These are phyloP conservation scores for Unio delphinus DNA, from an alignment of 2,888 invertebrate genomes.

Conservation along the genomic window DNA sequence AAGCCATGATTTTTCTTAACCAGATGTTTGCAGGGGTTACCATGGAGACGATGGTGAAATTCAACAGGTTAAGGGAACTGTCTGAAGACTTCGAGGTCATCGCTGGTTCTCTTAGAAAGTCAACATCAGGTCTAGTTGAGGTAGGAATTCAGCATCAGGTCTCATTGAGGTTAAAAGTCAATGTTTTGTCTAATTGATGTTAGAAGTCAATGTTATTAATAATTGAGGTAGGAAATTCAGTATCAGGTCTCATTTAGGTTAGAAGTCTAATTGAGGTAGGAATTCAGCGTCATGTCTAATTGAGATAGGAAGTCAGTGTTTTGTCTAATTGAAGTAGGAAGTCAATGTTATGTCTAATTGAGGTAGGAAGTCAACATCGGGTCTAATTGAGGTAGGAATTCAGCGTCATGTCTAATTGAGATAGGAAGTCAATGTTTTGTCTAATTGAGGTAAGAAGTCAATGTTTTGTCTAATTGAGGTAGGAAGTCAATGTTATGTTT, in stretches of 20 bases:
- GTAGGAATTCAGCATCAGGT: conserved; percentile 66
- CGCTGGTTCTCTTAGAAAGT: conserved; percentile 82
- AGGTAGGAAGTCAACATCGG: conserved; percentile 82
- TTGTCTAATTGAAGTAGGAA: conserved; percentile 72
- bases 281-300: conserved; percentile 83
- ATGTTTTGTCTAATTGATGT: too few relatives aligned
- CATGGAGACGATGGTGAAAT: conserved; percentile 86
- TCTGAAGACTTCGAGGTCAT: conserved; percentile 81
- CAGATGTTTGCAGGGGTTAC: conserved; percentile 79
- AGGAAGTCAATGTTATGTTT: conserved; percentile 82
- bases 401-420: too few relatives aligned
- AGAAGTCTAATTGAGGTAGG: conserved; percentile 81
- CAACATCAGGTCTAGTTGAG: conserved; percentile 82
- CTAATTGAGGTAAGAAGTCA: conserved; percentile 78
- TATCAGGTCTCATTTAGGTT: conserved; percentile 81
- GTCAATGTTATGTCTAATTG: conserved; percentile 81
- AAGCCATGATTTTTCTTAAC: conserved; percentile 27
- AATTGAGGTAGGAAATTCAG: conserved; percentile 82
- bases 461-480: background rate
- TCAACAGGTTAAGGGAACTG: conserved; percentile 84
- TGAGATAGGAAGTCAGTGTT: conserved; percentile 74
- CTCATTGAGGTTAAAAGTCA: too few relatives aligned
- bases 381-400: conserved; percentile 79
- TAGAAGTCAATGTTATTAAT: conserved; percentile 63
- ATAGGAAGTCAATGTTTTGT: conserved; percentile 80